Conservation (phyloP, 2,888 invertebrate genomes). For the Lasius fuliginosus region DNA sequence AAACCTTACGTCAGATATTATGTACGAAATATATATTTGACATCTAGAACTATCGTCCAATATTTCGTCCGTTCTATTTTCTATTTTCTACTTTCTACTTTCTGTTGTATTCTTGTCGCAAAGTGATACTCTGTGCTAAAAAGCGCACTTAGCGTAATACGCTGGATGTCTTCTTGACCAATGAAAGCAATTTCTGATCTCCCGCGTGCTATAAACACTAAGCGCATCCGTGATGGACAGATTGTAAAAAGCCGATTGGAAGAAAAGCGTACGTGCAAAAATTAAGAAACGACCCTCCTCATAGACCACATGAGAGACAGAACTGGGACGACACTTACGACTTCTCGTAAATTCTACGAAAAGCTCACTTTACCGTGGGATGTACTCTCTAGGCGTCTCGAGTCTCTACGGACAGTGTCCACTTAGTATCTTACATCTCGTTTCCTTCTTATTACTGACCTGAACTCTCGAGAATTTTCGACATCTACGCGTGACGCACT, state of each 20-base stretch:
- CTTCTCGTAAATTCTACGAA: slow-evolving; percentile 40
- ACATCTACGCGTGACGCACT: not conserved
- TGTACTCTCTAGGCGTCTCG: slow-evolving; percentile 29
- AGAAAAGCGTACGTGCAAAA: slow-evolving; percentile 27
- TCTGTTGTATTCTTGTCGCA: slow-evolving; percentile 4
- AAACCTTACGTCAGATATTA: not conserved
- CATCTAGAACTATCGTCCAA: not conserved
- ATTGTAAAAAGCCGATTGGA: slow-evolving; percentile 35
- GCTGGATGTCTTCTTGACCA: slow-evolving; percentile 13
- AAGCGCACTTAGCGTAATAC: not conserved
- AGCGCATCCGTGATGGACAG: not conserved
- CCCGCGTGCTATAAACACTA: slow-evolving; percentile 2
- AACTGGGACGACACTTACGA: slow-evolving; percentile 37
- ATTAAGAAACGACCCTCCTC: slow-evolving; percentile 20
- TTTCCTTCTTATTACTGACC: slow-evolving; percentile 6
- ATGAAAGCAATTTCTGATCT: slow-evolving; percentile 13
- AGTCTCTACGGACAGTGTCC: slow-evolving; percentile 35
- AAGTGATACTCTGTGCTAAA: slow-evolving; percentile 6
- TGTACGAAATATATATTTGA: not conserved
- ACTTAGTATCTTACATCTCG: slow-evolving; percentile 23
- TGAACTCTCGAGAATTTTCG: slow-evolving; percentile 1
- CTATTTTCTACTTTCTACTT: not conserved
- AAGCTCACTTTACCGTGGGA: slow-evolving; percentile 34
- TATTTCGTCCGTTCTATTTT: not conserved
- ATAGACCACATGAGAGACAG: slow-evolving; percentile 8